These are phyloP conservation scores for Drosophila micromelanica DNA, from an alignment of 1,140 invertebrate genomes.

Conservation along the genomic window DNA sequence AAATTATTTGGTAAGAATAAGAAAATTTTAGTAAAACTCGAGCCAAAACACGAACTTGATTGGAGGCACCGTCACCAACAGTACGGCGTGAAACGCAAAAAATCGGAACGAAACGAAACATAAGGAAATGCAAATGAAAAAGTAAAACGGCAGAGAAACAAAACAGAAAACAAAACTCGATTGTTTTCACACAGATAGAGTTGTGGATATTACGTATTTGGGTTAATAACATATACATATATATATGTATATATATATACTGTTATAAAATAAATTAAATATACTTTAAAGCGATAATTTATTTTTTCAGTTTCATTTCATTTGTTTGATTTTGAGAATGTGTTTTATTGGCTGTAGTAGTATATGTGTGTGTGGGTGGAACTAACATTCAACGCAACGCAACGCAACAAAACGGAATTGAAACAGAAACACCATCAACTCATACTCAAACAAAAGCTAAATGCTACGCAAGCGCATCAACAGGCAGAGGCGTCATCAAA, in stretches of 20 bases:
- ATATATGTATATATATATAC: neutral
- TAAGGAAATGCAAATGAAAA: conserved; percentile 12
- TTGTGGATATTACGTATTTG: neutral
- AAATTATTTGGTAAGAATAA: conserved; percentile 86
- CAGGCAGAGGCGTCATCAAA: conserved; percentile 33
- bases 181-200: conserved; percentile 10
- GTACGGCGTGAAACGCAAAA: conserved; percentile 23
- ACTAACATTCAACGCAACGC: conserved; percentile 36
- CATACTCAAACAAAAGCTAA: conserved; percentile 35
- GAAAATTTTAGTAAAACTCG: neutral
- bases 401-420: conserved; percentile 31
- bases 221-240: conserved; percentile 10
- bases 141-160: conserved; percentile 4
- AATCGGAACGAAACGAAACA: conserved; percentile 26
- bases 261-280: neutral
- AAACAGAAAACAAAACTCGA: neutral
- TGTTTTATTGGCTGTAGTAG: neutral
- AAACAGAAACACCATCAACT: conserved; percentile 18
- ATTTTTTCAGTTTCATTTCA: conserved; percentile 8
- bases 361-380: conserved; percentile 15
- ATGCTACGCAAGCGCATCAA: conserved; percentile 45
- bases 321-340: conserved; percentile 6
- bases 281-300: neutral
- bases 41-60: neutral
- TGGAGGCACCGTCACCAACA: neutral